phyloP scores from a whole-genome alignment of 2,888 invertebrate species.

The Heliothis peltigera region DNA sequence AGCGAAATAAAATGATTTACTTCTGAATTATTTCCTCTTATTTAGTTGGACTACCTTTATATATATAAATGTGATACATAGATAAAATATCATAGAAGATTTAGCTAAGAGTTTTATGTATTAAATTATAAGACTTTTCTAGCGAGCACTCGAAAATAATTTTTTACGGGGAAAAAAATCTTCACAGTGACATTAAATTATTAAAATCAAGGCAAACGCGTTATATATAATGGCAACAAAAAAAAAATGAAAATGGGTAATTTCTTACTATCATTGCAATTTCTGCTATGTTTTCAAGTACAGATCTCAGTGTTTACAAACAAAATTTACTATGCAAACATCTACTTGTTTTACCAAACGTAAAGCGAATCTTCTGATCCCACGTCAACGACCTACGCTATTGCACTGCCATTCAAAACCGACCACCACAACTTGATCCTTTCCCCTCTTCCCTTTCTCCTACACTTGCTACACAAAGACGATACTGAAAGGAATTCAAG shows the following conservation, averaged over 20 bases:
- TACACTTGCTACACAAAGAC: slow-evolving; percentile 9
- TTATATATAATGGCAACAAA: no score
- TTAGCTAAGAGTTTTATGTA: no score
- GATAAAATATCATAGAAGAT: neutral
- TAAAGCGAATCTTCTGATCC: slow-evolving; percentile 45
- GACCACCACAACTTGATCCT: slow-evolving; percentile 57
- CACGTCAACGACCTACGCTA: slow-evolving; percentile 70
- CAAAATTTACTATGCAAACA: slow-evolving; percentile 22
- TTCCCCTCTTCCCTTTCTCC: slow-evolving; percentile 27
- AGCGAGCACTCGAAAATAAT: no score
- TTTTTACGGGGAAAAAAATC: no score
- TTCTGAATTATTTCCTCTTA: neutral
- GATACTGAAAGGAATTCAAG: slow-evolving; percentile 36
- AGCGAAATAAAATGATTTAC: neutral
- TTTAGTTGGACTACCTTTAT: neutral
- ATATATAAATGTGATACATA: neutral
- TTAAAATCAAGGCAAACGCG: no score
- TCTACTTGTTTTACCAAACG: slow-evolving; percentile 17
- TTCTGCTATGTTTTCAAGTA: neutral
- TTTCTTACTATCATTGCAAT: neutral
- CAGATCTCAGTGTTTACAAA: slow-evolving; percentile 26
- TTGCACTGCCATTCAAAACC: slow-evolving; percentile 61
- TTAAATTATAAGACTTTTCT: no score
- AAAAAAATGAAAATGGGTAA: neutral
- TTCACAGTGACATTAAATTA: no score